These are phyloP conservation scores for Dioctria rufipes DNA, from an alignment of 2,888 invertebrate genomes.

Conservation along the genomic window DNA sequence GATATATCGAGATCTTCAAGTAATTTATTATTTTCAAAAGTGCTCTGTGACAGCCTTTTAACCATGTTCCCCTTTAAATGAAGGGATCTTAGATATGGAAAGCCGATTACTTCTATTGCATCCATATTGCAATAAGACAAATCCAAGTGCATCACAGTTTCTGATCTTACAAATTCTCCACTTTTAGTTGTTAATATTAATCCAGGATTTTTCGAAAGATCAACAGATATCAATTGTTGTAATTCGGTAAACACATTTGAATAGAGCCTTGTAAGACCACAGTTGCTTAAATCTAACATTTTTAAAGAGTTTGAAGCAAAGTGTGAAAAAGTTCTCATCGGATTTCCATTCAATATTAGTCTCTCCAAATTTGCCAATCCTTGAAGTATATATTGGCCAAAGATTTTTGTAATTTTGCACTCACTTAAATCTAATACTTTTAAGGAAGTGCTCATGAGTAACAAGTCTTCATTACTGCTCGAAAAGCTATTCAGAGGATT, in stretches of 20 bases:
- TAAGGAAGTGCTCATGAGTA: constrained; percentile 75
- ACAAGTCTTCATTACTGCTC: constrained; percentile 72
- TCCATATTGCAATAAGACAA: constrained; percentile 77
- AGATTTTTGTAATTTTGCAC: constrained; percentile 75
- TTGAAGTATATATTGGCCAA: constrained; percentile 69
- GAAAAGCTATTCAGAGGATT: constrained; percentile 76
- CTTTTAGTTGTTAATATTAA: constrained; percentile 69
- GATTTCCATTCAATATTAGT: constrained; percentile 74
- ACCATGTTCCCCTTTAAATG: constrained; percentile 78
- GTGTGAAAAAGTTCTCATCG: constrained; percentile 71
- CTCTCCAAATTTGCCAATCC: constrained; percentile 74
- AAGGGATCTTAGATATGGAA: constrained; percentile 76
- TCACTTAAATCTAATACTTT: constrained; percentile 76
- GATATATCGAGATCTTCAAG: constrained; percentile 78
- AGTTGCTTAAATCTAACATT: constrained; percentile 75
- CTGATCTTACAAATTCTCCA: constrained; percentile 71
- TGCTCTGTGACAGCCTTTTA: constrained; percentile 74
- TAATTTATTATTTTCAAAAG: constrained; percentile 76
- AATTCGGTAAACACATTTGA: constrained; percentile 75
- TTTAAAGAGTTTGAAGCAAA: constrained; percentile 73
- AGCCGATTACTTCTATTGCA: constrained; percentile 73
- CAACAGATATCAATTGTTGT: constrained; percentile 75
- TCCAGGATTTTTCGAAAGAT: constrained; percentile 77
- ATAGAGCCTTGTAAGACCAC: constrained; percentile 73
- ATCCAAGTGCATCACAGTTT: constrained; percentile 75